Conservation (phyloP, 2,113 vertebrate genomes). For the Cygnus atratus region DNA sequence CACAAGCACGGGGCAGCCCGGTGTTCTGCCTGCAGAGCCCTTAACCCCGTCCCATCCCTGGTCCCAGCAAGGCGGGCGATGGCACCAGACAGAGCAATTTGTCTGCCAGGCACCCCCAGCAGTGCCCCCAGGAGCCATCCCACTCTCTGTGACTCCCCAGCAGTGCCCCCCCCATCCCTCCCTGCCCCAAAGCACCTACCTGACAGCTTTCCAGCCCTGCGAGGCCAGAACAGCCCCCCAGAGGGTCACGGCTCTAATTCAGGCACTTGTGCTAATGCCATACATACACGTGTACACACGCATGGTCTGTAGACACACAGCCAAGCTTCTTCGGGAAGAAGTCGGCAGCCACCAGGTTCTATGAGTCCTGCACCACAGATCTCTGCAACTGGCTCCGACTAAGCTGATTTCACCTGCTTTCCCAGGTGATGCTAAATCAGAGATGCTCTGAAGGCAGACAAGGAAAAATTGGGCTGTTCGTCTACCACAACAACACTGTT, state of each 20-base stretch:
- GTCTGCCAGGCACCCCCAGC: not conserved
- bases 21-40: not conserved
- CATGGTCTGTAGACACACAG: not conserved
- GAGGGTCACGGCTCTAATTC: not conserved
- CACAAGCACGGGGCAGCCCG: not conserved
- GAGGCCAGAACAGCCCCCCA: not conserved
- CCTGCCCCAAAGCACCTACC: not conserved
- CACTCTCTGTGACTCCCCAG: fast-evolving
- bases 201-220: not conserved
- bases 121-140: fast-evolving
- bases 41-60: not conserved
- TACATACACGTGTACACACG: no score
- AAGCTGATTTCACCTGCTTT: not conserved
- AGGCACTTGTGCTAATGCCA: not conserved
- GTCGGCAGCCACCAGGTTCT: not conserved
- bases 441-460: not conserved
- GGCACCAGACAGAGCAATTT: not conserved
- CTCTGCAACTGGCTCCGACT: not conserved
- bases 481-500: no score
- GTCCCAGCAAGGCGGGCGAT: not conserved
- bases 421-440: not conserved
- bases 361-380: not conserved
- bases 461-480: not conserved
- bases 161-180: fast-evolving
- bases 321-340: not conserved